phyloP scores from a whole-genome alignment of 1,140 invertebrate species.

The Atta colombica region DNA sequence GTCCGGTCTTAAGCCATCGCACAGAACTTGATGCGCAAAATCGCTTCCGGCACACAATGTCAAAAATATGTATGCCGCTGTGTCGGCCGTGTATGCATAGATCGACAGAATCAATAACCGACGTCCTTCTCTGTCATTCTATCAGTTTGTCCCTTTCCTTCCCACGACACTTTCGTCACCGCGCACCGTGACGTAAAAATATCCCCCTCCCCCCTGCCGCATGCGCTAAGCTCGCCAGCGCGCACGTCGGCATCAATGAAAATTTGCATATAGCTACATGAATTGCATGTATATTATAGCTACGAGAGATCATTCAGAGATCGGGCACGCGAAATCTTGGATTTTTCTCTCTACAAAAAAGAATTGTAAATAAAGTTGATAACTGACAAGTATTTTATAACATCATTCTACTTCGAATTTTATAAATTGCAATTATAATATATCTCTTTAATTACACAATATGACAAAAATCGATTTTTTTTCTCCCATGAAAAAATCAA shows the following conservation, averaged over 20 bases:
- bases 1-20: constrained; percentile 1
- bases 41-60: constrained; percentile 14
- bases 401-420: neutral
- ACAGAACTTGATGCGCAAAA: neutral
- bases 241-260: constrained; percentile 38
- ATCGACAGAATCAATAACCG: constrained; percentile 33
- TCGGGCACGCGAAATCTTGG: neutral
- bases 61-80: constrained; percentile 28
- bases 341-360: neutral
- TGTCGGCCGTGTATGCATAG: neutral
- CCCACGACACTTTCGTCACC: neutral
- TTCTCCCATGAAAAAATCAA: too few species aligned
- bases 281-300: neutral
- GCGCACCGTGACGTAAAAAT: neutral
- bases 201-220: too few species aligned
- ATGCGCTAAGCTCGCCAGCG: neutral
- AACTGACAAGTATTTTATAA: neutral
- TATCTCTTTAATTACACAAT: neutral
- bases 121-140: neutral
- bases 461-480: too few species aligned
- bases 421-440: neutral
- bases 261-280: constrained; percentile 29
- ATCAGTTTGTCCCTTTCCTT: neutral
- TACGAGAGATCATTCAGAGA: neutral
- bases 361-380: neutral